phyloP scores from a whole-genome alignment of 2,113 vertebrate genomes.

The Thunnus maccoyii region DNA sequence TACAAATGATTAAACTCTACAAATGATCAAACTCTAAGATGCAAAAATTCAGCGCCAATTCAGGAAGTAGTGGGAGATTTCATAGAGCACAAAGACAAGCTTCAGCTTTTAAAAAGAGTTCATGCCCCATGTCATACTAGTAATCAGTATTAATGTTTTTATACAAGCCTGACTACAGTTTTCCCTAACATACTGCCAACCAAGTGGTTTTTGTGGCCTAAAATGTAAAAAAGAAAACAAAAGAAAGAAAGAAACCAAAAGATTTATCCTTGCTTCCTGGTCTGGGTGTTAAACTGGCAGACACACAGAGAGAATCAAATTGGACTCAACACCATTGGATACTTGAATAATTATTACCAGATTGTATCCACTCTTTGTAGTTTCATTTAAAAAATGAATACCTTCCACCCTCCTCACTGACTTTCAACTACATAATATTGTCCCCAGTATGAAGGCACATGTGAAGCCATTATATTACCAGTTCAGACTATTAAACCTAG shows the following conservation, averaged over 20 bases:
- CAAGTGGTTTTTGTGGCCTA: too few species aligned
- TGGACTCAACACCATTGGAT: constrained; percentile 21
- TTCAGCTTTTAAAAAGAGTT: too few species aligned
- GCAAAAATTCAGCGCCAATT: not conserved
- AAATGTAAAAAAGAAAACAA: not conserved
- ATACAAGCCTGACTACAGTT: too few species aligned
- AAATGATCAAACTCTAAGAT: too few species aligned
- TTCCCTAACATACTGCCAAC: too few species aligned
- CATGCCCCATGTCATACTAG: too few species aligned
- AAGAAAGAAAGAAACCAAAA: too few species aligned
- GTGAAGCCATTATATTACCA: not conserved
- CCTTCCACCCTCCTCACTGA: not conserved
- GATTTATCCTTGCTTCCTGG: too few species aligned
- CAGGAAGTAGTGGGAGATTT: not conserved
- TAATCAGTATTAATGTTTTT: too few species aligned
- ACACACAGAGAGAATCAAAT: not conserved
- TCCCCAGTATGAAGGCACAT: not conserved
- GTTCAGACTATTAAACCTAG: not conserved
- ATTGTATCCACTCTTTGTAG: not conserved
- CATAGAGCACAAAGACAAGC: too few species aligned
- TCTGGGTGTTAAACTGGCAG: not conserved
- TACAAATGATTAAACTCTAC: not conserved
- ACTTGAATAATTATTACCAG: not conserved
- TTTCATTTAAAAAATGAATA: not conserved
- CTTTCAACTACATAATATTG: not conserved